Evolutionary conservation across 2,888 invertebrate species (phyloP), one percentile per base, ranked within the genome.

Genomic region (Cephus pulcher): DNA sequence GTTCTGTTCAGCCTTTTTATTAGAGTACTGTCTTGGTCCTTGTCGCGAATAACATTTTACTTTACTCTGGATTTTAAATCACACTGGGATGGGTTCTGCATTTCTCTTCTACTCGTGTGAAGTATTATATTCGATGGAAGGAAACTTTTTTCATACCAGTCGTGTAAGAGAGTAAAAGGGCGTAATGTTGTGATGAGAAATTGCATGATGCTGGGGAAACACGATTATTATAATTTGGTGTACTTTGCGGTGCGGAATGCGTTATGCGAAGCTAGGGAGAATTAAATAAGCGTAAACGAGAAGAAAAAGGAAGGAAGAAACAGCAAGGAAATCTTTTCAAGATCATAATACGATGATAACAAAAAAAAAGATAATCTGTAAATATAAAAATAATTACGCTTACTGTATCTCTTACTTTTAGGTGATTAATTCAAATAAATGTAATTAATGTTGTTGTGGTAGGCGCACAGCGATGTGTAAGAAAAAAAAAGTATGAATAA

Each of bases 361-460:
- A 85, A 85, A 81, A 83, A 84, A 86, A 86, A 86, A 85, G 85
- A 89, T 87, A 88, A 89, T 87, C 89, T 89, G 89, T 89, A 89
- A 85, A 89, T 89, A 89, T 89, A 91, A 89, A 90, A 89, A 91
- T 90, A 91, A 91, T 91, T 91, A 91, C 91, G 91, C 91, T 91
- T 91, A 91, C 86, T 91, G 90, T 91, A 91, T 90, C 91, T 90
- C 90, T 90, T 91, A 91, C 86, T 89, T 90, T 89, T 91, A 91
- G 90, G 88, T 90, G 88, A 90, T 89, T 90, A 90, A 91, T 89
- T 89, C 88, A 56, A 90, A 90, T 90, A 89, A 91, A 89, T 91
- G 90, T 91, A 91, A 90, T 91, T 91, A 90, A 90, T 91, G 90
- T 91, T 90, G 90, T 90, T 91, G 90, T 90, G 91, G 90, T 91